Percentiles rank a stretch among this genome's conserved stretches.
Evolutionary conservation across 2,797 vertebrate genomes (phyloP).

Genomic region (Poecilia picta): DNA sequence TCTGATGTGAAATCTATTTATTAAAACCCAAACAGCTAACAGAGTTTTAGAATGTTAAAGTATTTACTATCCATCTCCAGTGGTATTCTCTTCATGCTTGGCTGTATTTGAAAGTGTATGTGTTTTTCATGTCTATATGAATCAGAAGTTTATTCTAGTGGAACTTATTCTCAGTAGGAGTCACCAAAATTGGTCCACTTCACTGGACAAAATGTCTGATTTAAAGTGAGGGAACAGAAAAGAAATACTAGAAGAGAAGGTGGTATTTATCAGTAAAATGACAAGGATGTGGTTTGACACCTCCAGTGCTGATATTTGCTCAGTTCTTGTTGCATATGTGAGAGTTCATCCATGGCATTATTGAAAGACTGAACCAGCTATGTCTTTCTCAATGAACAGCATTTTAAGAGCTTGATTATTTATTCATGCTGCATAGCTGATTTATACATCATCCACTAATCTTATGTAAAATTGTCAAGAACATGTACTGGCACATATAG

Average conservation of each 20-base stretch:
- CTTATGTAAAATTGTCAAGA: not conserved
- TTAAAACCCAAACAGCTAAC: slow-evolving; percentile 14
- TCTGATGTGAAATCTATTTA: slow-evolving; percentile 15
- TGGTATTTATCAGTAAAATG: slow-evolving; percentile 39
- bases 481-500: not conserved
- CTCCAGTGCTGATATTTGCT: slow-evolving; percentile 8
- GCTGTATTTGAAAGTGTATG: slow-evolving; percentile 1
- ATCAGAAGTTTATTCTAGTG: slow-evolving; percentile 56
- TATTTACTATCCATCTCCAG: slow-evolving; percentile 16
- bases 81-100: slow-evolving; percentile 12
- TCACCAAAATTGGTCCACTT: slow-evolving; percentile 56
- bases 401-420: not conserved
- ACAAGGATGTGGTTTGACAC: slow-evolving; percentile 49
- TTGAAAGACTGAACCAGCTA: not conserved
- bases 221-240: slow-evolving; percentile 22
- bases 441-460: not conserved
- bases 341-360: slow-evolving; percentile 12
- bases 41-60: not conserved
- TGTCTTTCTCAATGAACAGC: not conserved
- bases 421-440: not conserved
- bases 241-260: slow-evolving; percentile 5
- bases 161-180: slow-evolving; percentile 73
- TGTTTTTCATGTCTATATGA: slow-evolving; percentile 17
- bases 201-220: slow-evolving; percentile 41
- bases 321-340: slow-evolving; percentile 28